A percentile compares a stretch with the other conserved stretches of the same genome.
Evolutionary conservation across 2,113 vertebrate species (phyloP).

Genomic region (Chascanopsetta lugubris): DNA sequence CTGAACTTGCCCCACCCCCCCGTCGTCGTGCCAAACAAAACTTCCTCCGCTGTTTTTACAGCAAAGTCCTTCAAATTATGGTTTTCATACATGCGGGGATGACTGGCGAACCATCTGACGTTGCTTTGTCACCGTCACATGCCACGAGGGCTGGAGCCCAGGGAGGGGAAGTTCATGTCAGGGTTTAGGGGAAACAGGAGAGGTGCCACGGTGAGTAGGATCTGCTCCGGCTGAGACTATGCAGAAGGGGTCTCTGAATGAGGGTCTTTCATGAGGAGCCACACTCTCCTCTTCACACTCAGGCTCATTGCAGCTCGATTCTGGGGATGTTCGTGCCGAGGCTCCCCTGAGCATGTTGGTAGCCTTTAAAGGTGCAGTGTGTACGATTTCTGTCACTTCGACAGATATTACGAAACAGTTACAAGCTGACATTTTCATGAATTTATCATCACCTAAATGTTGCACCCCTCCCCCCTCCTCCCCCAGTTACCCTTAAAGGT

Average conservation of each 20-base stretch:
- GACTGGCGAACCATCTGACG: slow-evolving; percentile 46
- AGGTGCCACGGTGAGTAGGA: slow-evolving; percentile 32
- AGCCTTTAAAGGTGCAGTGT: too few relatives aligned
- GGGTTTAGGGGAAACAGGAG: slow-evolving; percentile 34
- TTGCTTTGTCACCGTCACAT: slow-evolving; percentile 67
- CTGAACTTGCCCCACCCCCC: slow-evolving; percentile 61
- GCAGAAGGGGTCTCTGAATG: slow-evolving; percentile 55
- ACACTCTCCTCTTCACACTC: slow-evolving; percentile 21
- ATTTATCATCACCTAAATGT: too few relatives aligned
- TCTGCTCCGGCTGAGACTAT: slow-evolving; percentile 38
- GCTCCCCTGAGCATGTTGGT: too few relatives aligned
- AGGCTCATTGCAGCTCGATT: background rate
- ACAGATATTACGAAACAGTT: too few relatives aligned
- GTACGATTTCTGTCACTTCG: too few relatives aligned
- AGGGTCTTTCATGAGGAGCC: slow-evolving; percentile 48
- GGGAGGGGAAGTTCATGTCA: slow-evolving; percentile 40
- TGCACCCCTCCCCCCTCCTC: too few relatives aligned
- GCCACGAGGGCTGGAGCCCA: slow-evolving; percentile 27
- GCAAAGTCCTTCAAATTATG: slow-evolving; percentile 77
- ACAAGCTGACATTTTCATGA: too few relatives aligned
- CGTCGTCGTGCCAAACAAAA: slow-evolving; percentile 81
- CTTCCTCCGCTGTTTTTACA: slow-evolving; percentile 82
- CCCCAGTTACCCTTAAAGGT: too few relatives aligned
- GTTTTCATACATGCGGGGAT: slow-evolving; percentile 71
- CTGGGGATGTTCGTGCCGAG: background rate